Conservation (phyloP, 2,888 invertebrate genomes). For the Muschampia plurimacula region DNA sequence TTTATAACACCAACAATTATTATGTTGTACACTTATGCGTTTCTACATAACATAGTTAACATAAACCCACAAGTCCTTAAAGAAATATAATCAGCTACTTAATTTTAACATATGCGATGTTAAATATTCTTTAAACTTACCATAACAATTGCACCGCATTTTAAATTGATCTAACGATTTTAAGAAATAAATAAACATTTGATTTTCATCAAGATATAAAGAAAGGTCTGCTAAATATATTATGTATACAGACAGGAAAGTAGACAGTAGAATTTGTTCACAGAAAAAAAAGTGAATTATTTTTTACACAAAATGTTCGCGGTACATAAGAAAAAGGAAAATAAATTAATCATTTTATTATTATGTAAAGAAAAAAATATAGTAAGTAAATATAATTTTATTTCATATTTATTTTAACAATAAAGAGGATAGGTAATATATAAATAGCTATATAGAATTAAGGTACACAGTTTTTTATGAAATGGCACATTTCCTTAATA, state of each 20-base stretch:
- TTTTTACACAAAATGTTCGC: too few relatives aligned
- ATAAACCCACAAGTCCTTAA: slow-evolving; percentile 10
- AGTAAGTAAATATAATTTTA: not conserved
- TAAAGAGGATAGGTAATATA: not conserved
- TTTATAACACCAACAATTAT: slow-evolving; percentile 49
- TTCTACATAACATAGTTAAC: slow-evolving; percentile 26
- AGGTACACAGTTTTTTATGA: slow-evolving; percentile 3
- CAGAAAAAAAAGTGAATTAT: too few relatives aligned
- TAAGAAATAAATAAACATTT: too few relatives aligned
- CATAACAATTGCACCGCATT: too few relatives aligned
- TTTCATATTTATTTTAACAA: not conserved
- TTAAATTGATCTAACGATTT: too few relatives aligned
- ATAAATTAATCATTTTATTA: too few relatives aligned
- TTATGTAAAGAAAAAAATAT: too few relatives aligned
- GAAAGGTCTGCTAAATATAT: too few relatives aligned
- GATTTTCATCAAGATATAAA: too few relatives aligned
- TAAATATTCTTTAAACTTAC: not conserved
- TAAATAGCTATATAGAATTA: not conserved
- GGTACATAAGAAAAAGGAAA: too few relatives aligned
- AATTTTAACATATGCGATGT: not conserved
- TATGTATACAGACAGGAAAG: too few relatives aligned
- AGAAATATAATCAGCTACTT: slow-evolving; percentile 19
- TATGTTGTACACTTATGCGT: slow-evolving; percentile 34
- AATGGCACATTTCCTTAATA: slow-evolving; percentile 71
- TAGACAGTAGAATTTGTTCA: too few relatives aligned